Conservation (phyloP, 2,797 vertebrate species). For the Rachycentron canadum region DNA sequence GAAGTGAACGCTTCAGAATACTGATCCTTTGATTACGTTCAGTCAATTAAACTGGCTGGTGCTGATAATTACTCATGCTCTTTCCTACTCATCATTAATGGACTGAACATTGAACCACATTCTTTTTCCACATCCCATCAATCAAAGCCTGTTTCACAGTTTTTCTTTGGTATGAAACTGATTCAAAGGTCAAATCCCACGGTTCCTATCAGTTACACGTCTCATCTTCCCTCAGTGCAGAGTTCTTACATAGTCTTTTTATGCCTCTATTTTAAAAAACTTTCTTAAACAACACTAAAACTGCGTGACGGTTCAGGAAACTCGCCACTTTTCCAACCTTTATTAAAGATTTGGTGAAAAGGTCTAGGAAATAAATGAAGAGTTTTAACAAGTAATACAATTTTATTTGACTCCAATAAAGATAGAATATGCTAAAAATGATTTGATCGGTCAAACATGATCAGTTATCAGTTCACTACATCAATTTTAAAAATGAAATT, state of each 20-base stretch:
- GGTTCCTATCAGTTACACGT: not conserved
- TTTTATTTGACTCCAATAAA: too few relatives aligned
- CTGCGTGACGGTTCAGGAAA: not conserved
- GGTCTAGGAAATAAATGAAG: too few relatives aligned
- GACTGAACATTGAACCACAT: not conserved
- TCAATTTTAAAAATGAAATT: too few relatives aligned
- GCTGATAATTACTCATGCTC: not conserved
- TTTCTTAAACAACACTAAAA: not conserved
- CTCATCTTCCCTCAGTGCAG: not conserved
- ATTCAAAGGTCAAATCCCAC: not conserved
- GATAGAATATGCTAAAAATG: too few relatives aligned
- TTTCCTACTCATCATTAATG: not conserved
- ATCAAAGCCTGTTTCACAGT: not conserved
- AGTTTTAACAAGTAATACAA: too few relatives aligned
- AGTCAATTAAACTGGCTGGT: not conserved
- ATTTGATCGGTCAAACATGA: too few relatives aligned
- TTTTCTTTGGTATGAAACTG: not conserved
- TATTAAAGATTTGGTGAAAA: too few relatives aligned
- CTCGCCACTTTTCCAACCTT: too few relatives aligned
- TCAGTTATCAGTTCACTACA: too few relatives aligned
- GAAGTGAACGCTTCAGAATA: not conserved
- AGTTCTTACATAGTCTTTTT: not conserved
- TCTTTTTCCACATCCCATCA: not conserved
- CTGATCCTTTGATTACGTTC: not conserved
- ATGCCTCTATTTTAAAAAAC: not conserved